Conservation (phyloP, 2,888 invertebrate species). For the Tenthredo livida region DNA sequence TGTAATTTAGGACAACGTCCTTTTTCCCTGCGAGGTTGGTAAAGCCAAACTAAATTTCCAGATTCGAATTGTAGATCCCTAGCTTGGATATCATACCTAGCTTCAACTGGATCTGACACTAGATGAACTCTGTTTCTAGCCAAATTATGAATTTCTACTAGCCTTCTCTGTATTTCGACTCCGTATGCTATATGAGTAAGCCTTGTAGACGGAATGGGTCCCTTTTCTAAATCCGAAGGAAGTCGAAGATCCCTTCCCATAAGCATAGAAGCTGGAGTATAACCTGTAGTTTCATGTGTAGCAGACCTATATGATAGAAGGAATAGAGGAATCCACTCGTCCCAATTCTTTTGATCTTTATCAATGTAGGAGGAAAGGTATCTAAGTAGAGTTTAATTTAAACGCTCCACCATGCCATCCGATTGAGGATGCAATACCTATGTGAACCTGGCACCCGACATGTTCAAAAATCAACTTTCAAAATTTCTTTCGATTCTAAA, state of each 20-base stretch:
- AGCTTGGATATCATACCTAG: neutral
- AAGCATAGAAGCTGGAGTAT: conserved; percentile 58
- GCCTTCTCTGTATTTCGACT: neutral
- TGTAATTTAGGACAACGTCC: neutral
- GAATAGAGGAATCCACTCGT: conserved; percentile 31
- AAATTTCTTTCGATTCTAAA: no score
- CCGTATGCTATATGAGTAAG: neutral
- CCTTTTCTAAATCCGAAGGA: conserved; percentile 54
- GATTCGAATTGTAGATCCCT: neutral
- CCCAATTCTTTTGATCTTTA: conserved; percentile 57
- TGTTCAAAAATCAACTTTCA: no score
- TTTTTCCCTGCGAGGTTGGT: neutral
- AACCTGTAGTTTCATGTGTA: conserved; percentile 57
- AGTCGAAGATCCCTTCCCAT: conserved; percentile 60
- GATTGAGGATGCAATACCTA: no score
- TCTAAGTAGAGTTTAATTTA: conserved; percentile 62
- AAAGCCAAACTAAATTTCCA: neutral
- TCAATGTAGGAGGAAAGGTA: conserved; percentile 59
- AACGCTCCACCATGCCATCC: conserved; percentile 25
- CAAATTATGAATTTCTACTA: neutral
- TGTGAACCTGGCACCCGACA: no score
- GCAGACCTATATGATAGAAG: conserved; percentile 27
- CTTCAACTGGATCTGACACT: neutral
- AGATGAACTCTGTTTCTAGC: neutral
- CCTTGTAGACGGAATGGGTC: neutral